These are phyloP conservation scores for Drosophila erecta DNA, from an alignment of 1,140 invertebrate species.

Conservation along the genomic window DNA sequence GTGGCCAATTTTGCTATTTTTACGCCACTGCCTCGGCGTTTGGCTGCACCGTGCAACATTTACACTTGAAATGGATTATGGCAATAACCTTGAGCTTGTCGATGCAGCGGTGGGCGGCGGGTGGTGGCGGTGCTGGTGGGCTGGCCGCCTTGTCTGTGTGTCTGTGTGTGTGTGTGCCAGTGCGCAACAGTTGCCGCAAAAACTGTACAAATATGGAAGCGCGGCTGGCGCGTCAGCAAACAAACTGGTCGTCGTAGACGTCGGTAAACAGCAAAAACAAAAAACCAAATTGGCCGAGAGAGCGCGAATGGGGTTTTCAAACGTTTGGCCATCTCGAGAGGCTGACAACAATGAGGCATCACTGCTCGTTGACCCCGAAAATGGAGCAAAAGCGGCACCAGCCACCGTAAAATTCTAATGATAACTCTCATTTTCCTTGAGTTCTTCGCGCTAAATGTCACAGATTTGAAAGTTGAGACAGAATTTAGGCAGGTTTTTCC, in stretches of 20 bases:
- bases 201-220: slow-evolving; percentile 76
- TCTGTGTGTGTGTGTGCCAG: slow-evolving; percentile 2
- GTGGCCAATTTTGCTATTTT: slow-evolving; percentile 45
- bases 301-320: slow-evolving; percentile 26
- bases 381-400: slow-evolving; percentile 26
- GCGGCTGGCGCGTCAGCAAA: slow-evolving; percentile 57
- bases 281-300: slow-evolving; percentile 65
- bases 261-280: slow-evolving; percentile 45
- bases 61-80: slow-evolving; percentile 82
- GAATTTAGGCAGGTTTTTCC: neutral
- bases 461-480: neutral
- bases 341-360: slow-evolving; percentile 47
- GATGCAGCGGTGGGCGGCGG: slow-evolving; percentile 50
- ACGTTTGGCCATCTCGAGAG: slow-evolving; percentile 42
- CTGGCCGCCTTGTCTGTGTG: neutral
- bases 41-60: slow-evolving; percentile 66
- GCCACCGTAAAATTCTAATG: slow-evolving; percentile 30
- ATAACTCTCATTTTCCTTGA: slow-evolving; percentile 47
- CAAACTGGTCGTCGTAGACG: slow-evolving; percentile 39
- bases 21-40: slow-evolving; percentile 28
- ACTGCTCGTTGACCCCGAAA: slow-evolving; percentile 63
- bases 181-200: slow-evolving; percentile 73
- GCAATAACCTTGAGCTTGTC: slow-evolving; percentile 79
- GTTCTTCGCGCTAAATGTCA: slow-evolving; percentile 6
- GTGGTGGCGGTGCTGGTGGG: slow-evolving; percentile 1